Evolutionary conservation across 2,113 vertebrate genomes (phyloP).

Genomic region (Scartelaos histophorus): DNA sequence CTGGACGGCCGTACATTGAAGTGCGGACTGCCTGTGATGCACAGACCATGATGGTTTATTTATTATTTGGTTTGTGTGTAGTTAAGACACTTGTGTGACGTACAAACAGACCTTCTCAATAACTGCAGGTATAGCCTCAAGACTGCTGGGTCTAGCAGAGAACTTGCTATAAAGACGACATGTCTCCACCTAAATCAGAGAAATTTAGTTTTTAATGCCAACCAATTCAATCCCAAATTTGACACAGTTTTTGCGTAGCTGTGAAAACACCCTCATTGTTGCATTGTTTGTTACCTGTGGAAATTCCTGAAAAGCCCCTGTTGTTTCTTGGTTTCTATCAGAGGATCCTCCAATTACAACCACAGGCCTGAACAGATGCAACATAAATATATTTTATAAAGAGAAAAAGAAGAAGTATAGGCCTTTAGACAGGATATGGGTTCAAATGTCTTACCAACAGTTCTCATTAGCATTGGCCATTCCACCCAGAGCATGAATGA

Average conservation of each 20-base stretch:
- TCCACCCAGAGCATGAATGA: slow-evolving; percentile 89
- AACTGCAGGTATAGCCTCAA: slow-evolving; percentile 85
- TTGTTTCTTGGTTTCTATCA: slow-evolving; percentile 90
- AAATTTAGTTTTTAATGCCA: background rate
- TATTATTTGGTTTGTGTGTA: background rate
- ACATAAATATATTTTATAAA: background rate
- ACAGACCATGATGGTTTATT: background rate
- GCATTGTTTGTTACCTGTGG: slow-evolving; percentile 83
- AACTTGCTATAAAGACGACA: slow-evolving; percentile 94
- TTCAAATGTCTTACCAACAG: slow-evolving; percentile 84
- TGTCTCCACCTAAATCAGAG: slow-evolving; percentile 85
- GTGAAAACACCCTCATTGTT: no score
- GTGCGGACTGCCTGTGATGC: slow-evolving; percentile 86
- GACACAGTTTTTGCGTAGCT: no score
- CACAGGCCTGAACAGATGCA: slow-evolving; percentile 82
- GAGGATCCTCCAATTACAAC: slow-evolving; percentile 92
- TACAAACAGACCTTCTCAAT: slow-evolving; percentile 88
- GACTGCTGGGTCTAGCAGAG: slow-evolving; percentile 85
- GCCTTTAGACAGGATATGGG: background rate
- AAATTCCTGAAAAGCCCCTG: slow-evolving; percentile 97
- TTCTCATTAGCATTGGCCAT: slow-evolving; percentile 96
- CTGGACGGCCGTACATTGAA: slow-evolving; percentile 92
- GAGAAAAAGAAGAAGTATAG: no score
- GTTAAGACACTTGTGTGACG: background rate
- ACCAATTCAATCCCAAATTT: no score